Conservation (phyloP, 2,888 invertebrate species). For the Candidula unifasciata region DNA sequence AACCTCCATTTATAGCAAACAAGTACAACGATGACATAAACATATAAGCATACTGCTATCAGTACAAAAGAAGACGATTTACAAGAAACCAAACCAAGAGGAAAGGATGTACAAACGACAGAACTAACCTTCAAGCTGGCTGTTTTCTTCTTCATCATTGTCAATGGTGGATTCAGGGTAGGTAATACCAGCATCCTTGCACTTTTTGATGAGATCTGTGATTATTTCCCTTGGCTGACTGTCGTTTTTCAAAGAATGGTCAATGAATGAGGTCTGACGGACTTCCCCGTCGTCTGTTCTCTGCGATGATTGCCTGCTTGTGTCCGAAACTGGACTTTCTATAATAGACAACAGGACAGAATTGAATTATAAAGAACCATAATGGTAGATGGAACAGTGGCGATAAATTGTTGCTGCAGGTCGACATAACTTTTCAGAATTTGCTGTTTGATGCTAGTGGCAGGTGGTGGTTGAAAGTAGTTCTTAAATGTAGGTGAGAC, state of each 20-base stretch:
- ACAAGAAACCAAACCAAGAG: no score
- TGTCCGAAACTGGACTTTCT: neutral
- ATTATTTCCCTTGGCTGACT: constrained; percentile 28
- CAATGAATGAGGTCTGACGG: neutral
- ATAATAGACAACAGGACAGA: neutral
- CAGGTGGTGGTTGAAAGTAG: no score
- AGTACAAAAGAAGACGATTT: no score
- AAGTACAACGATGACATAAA: no score
- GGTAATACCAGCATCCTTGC: constrained; percentile 10
- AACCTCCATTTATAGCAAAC: no score
- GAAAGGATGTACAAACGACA: no score
- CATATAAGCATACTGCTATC: no score
- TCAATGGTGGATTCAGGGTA: constrained; percentile 18
- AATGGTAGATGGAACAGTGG: no score
- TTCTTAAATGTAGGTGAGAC: no score
- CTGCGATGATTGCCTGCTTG: neutral
- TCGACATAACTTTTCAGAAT: no score
- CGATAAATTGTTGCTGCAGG: no score
- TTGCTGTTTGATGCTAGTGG: neutral
- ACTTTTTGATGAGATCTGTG: constrained; percentile 30
- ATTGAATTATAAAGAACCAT: no score
- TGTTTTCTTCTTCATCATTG: neutral
- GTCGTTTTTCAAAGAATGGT: neutral
- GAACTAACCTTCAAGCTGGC: neutral
- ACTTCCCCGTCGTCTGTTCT: neutral